These are phyloP conservation scores for Battus philenor DNA, from an alignment of 1,140 invertebrate genomes.

Conservation along the genomic window DNA sequence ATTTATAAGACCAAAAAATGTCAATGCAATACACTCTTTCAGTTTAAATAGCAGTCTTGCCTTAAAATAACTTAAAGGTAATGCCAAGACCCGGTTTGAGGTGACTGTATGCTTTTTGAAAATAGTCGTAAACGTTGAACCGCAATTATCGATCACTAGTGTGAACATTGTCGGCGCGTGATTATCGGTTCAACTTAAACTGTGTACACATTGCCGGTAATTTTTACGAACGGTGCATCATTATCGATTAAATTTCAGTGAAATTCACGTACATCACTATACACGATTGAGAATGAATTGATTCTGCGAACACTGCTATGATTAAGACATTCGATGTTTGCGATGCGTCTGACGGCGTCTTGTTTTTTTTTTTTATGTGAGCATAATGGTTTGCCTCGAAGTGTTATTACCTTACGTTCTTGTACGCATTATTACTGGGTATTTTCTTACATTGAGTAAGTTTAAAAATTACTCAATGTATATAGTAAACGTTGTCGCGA, in stretches of 20 bases:
- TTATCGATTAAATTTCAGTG: conserved; percentile 28
- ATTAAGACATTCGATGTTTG: conserved; percentile 23
- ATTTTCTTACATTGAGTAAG: no score
- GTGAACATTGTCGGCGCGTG: conserved; percentile 32
- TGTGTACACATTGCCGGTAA: conserved; percentile 22
- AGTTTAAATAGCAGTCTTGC: background rate
- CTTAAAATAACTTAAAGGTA: background rate
- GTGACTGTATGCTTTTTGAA: conserved; percentile 4
- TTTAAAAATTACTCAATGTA: no score
- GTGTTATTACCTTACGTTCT: no score
- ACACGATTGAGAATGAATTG: conserved; percentile 28
- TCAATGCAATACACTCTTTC: no score
- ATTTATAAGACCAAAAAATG: no score
- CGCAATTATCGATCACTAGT: conserved; percentile 24
- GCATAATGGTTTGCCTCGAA: no score
- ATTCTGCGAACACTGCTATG: conserved; percentile 47
- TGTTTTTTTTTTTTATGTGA: no score
- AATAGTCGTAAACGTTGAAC: conserved; percentile 26
- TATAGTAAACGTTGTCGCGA: no score
- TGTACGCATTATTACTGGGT: no score
- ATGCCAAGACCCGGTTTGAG: conserved; percentile 3
- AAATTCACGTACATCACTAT: conserved; percentile 29
- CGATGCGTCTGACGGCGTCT: no score
- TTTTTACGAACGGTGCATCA: conserved; percentile 36
- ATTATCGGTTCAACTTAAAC: conserved; percentile 22